Evolutionary conservation across 2,113 vertebrate genomes (phyloP).

Genomic region (Acanthisitta chloris): DNA sequence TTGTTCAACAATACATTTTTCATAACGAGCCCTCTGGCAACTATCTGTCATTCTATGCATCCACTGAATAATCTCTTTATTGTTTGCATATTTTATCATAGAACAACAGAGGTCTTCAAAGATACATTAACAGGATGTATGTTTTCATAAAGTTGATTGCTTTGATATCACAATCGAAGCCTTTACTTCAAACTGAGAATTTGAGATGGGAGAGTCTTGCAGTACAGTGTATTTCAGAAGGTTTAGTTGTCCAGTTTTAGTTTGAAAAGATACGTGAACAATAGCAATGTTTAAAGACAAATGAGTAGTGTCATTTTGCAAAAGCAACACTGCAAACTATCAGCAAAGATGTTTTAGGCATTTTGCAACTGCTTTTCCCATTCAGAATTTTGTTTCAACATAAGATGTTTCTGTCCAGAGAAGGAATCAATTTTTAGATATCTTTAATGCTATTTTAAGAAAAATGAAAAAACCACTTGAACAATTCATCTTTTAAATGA

Average conservation of each 20-base stretch:
- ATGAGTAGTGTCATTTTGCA: neutral
- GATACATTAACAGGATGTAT: slow-evolving; percentile 84
- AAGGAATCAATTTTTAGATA: neutral
- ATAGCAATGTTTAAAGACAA: neutral
- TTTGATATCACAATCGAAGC: slow-evolving; percentile 83
- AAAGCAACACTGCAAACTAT: neutral
- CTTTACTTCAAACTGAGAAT: slow-evolving; percentile 76
- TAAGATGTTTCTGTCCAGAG: neutral
- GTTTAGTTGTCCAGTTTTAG: slow-evolving; percentile 17
- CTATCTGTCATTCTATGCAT: slow-evolving; percentile 80
- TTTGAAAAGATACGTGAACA: neutral
- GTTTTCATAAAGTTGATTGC: slow-evolving; percentile 88
- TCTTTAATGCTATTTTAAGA: neutral
- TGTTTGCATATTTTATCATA: slow-evolving; percentile 88
- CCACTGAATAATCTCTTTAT: slow-evolving; percentile 79
- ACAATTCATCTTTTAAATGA: neutral
- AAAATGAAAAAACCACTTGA: neutral
- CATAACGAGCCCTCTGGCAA: slow-evolving; percentile 86
- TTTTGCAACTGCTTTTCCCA: neutral
- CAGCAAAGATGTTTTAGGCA: neutral
- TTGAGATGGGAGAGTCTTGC: slow-evolving; percentile 24
- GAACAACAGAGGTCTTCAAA: slow-evolving; percentile 85
- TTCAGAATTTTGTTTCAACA: neutral
- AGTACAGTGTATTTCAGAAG: slow-evolving; percentile 12
- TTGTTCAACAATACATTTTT: slow-evolving; percentile 87